phyloP scores from a whole-genome alignment of 2,888 invertebrate species.

The Charanyca ferruginea region DNA sequence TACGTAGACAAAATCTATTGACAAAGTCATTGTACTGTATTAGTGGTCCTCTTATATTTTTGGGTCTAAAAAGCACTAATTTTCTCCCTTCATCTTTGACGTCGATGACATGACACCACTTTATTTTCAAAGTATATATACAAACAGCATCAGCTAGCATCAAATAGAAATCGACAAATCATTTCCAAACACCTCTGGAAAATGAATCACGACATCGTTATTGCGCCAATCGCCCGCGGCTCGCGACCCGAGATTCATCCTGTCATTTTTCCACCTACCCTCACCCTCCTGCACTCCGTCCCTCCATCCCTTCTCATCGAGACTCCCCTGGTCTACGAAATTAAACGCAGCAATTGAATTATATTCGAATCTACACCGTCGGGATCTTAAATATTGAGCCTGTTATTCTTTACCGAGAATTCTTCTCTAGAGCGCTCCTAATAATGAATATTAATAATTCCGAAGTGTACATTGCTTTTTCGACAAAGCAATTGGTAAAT shows the following conservation, averaged over 20 bases:
- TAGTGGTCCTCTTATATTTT: background rate
- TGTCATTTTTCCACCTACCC: conserved; percentile 78
- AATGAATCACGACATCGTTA: conserved; percentile 79
- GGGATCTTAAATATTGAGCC: conserved; percentile 71
- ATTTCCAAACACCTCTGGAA: conserved; percentile 65
- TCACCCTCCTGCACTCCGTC: conserved; percentile 74
- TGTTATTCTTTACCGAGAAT: conserved; percentile 70
- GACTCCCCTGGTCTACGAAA: conserved; percentile 77
- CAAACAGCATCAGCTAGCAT: conserved; percentile 47
- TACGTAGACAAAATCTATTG: background rate
- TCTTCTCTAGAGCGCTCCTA: conserved; percentile 64
- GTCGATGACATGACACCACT: conserved; percentile 29
- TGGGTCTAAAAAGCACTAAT: background rate
- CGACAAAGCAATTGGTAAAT: conserved; percentile 35
- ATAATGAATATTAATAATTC: conserved; percentile 68
- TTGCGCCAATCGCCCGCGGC: conserved; percentile 77
- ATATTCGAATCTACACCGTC: conserved; percentile 79
- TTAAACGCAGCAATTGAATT: conserved; percentile 84
- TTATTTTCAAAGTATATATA: conserved; percentile 16
- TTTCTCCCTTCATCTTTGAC: background rate
- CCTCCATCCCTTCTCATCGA: conserved; percentile 82
- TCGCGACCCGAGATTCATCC: conserved; percentile 73
- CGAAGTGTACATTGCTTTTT: conserved; percentile 50
- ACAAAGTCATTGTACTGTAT: background rate
- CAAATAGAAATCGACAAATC: conserved; percentile 65